Percentiles rank a stretch among this genome's conserved stretches.
Evolutionary conservation across 1,140 invertebrate genomes (phyloP).

Genomic region (Bombus waltoni): DNA sequence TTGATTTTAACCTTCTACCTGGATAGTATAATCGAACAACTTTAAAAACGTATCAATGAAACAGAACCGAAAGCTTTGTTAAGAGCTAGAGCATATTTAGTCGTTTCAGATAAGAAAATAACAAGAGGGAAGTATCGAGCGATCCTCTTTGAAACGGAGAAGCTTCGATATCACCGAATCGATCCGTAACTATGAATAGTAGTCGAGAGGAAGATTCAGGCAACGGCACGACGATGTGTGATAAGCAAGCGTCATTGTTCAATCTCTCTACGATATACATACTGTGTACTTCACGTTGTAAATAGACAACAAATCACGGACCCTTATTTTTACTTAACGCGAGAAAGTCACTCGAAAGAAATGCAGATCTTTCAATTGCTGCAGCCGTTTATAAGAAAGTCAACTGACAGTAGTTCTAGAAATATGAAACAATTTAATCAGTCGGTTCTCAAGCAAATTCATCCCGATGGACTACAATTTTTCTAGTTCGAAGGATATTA

Average conservation of each 20-base stretch:
- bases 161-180: slow-evolving; percentile 28
- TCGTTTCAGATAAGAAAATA: background rate
- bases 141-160: background rate
- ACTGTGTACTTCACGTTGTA: slow-evolving; percentile 72
- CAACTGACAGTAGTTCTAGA: background rate
- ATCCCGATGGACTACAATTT: slow-evolving; percentile 15
- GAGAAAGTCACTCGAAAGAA: slow-evolving; percentile 29
- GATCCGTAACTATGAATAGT: slow-evolving; percentile 33
- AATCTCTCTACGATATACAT: slow-evolving; percentile 55
- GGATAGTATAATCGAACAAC: background rate
- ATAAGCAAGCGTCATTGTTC: slow-evolving; percentile 58
- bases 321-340: slow-evolving; percentile 58
- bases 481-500: slow-evolving; percentile 40
- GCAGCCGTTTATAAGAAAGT: slow-evolving; percentile 44
- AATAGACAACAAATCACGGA: slow-evolving; percentile 72
- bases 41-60: background rate
- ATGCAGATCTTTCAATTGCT: slow-evolving; percentile 38
- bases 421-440: background rate
- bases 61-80: background rate
- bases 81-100: background rate
- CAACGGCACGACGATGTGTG: slow-evolving; percentile 47
- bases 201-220: slow-evolving; percentile 16
- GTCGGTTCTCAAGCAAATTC: background rate
- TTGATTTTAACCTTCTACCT: background rate
- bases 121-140: background rate